A percentile compares a stretch with the other conserved stretches of the same genome.
Conservation (phyloP, 1,140 invertebrate genomes). For the Dendroctonus valens region DNA sequence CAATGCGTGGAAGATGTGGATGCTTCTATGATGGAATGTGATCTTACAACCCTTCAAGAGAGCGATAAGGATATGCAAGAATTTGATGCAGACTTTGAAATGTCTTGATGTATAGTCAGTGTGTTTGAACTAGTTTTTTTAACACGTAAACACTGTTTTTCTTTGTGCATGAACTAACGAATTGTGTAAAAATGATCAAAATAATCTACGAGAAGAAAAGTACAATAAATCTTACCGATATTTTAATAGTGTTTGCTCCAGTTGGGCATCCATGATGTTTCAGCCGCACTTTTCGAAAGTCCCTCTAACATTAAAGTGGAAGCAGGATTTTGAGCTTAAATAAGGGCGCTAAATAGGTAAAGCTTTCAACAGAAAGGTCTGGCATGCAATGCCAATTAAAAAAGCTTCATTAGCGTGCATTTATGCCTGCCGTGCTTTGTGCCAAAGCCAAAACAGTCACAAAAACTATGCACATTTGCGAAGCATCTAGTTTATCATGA, state of each 20-base stretch:
- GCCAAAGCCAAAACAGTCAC: neutral
- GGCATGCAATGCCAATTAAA: slow-evolving; percentile 3
- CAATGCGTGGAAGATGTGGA: neutral
- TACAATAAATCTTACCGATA: neutral
- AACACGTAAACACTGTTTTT: too few species aligned
- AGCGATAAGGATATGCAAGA: neutral
- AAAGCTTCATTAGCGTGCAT: neutral
- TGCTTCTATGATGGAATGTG: neutral
- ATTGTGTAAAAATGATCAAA: too few species aligned
- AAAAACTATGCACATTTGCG: neutral
- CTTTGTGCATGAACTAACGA: too few species aligned
- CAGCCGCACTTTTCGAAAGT: neutral
- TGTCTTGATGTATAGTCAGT: slow-evolving; percentile 3
- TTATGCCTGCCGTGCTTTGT: neutral
- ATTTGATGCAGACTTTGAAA: slow-evolving; percentile 6
- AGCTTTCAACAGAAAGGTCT: neutral
- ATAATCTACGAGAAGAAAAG: neutral
- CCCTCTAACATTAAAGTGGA: neutral
- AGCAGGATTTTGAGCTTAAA: neutral
- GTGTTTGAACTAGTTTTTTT: too few species aligned
- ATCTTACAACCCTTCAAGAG: neutral
- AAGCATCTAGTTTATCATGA: too few species aligned
- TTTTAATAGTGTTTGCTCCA: neutral
- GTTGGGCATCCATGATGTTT: neutral
- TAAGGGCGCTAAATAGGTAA: neutral